Conservation (phyloP, 2,888 invertebrate genomes). For the Kuschelorhynchus macadamiae region DNA sequence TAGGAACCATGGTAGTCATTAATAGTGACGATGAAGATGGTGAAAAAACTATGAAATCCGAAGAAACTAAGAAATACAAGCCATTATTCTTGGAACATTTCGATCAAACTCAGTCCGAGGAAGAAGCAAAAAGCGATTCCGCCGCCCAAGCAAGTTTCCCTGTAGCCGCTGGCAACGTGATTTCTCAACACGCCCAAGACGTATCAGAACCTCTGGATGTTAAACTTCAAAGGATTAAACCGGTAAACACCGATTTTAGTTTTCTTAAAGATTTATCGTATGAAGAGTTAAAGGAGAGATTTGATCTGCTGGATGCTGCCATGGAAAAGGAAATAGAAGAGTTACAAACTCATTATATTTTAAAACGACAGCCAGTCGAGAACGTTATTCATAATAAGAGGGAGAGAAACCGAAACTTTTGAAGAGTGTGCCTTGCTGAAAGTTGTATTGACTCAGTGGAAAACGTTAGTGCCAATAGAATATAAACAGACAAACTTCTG, state of each 20-base stretch:
- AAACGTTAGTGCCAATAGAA: too few species aligned
- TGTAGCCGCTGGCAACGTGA: slow-evolving; percentile 4
- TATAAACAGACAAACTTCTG: too few species aligned
- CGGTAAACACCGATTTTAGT: slow-evolving; percentile 56
- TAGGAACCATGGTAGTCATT: slow-evolving; percentile 94
- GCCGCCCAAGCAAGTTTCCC: slow-evolving; percentile 12
- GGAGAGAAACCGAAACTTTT: slow-evolving; percentile 58
- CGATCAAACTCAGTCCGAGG: slow-evolving; percentile 85
- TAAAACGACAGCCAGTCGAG: slow-evolving; percentile 94
- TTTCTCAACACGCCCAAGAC: slow-evolving; percentile 15
- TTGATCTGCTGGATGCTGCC: slow-evolving; percentile 94
- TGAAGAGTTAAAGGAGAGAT: slow-evolving; percentile 91
- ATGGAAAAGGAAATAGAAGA: slow-evolving; percentile 99
- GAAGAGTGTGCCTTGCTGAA: too few species aligned
- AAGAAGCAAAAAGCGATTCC: slow-evolving; percentile 46
- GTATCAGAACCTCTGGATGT: slow-evolving; percentile 54
- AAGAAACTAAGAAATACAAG: slow-evolving; percentile 87
- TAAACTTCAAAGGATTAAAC: slow-evolving; percentile 55
- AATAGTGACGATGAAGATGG: slow-evolving; percentile 86
- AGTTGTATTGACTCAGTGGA: too few species aligned
- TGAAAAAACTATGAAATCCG: slow-evolving; percentile 90
- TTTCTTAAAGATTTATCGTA: slow-evolving; percentile 57
- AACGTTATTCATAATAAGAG: slow-evolving; percentile 57
- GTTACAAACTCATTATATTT: slow-evolving; percentile 92
- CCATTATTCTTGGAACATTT: slow-evolving; percentile 96